phyloP scores from a whole-genome alignment of 2,113 vertebrate species.

The Spizaetus ornatus region DNA sequence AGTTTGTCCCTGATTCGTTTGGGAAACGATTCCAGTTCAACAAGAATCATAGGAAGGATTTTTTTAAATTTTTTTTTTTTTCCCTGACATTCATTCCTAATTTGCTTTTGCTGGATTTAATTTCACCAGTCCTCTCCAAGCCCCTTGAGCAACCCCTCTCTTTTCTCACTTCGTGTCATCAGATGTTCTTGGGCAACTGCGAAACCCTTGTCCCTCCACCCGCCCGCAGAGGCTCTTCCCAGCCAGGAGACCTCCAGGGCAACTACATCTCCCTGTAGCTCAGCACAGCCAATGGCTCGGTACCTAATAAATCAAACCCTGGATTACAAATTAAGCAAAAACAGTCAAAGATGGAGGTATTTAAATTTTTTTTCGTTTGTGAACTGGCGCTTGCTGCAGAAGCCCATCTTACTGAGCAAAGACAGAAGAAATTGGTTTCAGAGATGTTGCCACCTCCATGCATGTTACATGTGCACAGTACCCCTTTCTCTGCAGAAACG shows the following conservation, averaged over 20 bases:
- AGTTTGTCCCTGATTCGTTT: rapidly evolving
- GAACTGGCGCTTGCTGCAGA: background rate
- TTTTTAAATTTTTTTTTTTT: background rate
- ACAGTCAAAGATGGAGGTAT: background rate
- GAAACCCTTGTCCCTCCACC: background rate
- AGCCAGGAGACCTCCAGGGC: background rate
- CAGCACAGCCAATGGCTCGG: background rate
- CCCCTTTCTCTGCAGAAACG: background rate
- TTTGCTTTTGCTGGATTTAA: background rate
- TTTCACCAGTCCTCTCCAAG: background rate
- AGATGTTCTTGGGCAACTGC: background rate
- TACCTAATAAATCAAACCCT: background rate
- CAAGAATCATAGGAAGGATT: background rate
- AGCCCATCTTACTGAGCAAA: background rate
- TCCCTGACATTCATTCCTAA: background rate
- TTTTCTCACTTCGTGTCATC: background rate
- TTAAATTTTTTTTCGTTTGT: background rate
- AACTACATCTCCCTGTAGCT: background rate
- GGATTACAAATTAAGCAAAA: background rate
- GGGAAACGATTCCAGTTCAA: background rate
- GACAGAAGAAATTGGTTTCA: background rate
- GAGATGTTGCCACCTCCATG: background rate
- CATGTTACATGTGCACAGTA: rapidly evolving
- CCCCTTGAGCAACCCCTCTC: background rate
- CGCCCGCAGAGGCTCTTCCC: background rate